Percentiles rank a stretch among this genome's conserved stretches.
Conservation (phyloP, 2,888 invertebrate species). For the Scaptomyza caliginosa region DNA sequence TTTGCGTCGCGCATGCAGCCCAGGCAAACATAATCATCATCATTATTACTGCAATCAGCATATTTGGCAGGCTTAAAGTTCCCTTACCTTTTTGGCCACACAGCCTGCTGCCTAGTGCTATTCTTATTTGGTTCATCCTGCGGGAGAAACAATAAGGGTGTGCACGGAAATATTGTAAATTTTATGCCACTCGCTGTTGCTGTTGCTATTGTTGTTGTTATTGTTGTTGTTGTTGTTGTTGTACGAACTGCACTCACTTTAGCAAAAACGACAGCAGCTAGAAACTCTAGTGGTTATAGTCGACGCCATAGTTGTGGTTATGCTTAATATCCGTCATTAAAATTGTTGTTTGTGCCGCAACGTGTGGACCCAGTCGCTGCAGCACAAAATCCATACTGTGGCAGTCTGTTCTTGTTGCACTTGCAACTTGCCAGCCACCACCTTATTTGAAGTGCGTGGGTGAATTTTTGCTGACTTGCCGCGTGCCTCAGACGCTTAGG, state of each 20-base stretch:
- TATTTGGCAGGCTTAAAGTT: slow-evolving; percentile 69
- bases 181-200: slow-evolving; percentile 40
- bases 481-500: slow-evolving; percentile 38
- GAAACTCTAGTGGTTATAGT: slow-evolving; percentile 22
- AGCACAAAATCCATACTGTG: not conserved
- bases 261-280: not conserved
- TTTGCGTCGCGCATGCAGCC: slow-evolving; percentile 75
- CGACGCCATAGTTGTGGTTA: slow-evolving; percentile 62
- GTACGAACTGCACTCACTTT: slow-evolving; percentile 1
- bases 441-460: slow-evolving; percentile 50
- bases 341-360: slow-evolving; percentile 62
- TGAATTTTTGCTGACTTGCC: slow-evolving; percentile 10
- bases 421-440: not conserved
- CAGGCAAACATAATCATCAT: slow-evolving; percentile 77
- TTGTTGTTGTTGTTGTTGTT: slow-evolving; percentile 18
- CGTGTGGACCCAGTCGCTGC: slow-evolving; percentile 16
- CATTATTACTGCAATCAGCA: slow-evolving; percentile 77
- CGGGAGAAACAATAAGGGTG: slow-evolving; percentile 4
- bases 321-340: slow-evolving; percentile 77
- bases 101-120: not conserved
- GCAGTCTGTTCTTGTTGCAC: not conserved
- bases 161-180: slow-evolving; percentile 65
- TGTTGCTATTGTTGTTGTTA: slow-evolving; percentile 10
- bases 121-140: slow-evolving; percentile 47
- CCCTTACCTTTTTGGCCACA: not conserved